Evolutionary conservation across 2,113 vertebrate genomes (phyloP), one percentile per base, ranked within the genome.

Genomic region (Burhinus bistriatus): DNA sequence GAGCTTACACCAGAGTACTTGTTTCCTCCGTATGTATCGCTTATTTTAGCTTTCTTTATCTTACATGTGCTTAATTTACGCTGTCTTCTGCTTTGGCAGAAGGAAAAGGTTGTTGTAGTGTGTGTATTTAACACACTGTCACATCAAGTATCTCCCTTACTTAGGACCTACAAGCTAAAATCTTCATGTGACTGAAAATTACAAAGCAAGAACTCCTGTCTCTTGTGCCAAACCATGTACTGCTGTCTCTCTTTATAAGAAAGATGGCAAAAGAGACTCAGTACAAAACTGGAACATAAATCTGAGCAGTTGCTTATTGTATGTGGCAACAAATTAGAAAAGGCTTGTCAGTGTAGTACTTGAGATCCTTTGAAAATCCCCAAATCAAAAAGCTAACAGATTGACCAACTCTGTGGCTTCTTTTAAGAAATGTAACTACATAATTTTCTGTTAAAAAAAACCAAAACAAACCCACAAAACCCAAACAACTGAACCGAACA

Each of bases 1-100:
- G 99, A 99, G 94, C 98, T 99, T 59, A 99, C 99, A 0, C 99
- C 99, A 85, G 99, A 99, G 68, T 99, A 99, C 97, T 98, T 99
- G 91, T 99, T 99, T 95, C 99, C 99, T 80, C 91, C 98, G 99
- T 99, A 98, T 79, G 99, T 98, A 93, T 78, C 52, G 15, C 61
- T 89, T 47, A 3, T 12, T 85, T 54, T 72, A 83, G 38, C 47
- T 70, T 85, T 13, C 72, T 93, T 90, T 92, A 42, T 75, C n/a
- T 87, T 61, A 17, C 32, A 11, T 19, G 4, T 12, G 6, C 21
- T 52, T 7, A 19, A 27, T 40, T 87, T 59, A 15, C 71, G 54
- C 45, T 92, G 71, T 66, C 13, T 88, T 25, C 62, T 55, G 71
- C 42, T 47, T 38, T 36, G 68, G 23, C 36, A 45, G 49, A 15